Base-by-base conservation (phyloP, 92 coral and sea anemone genomes). In the Palythoa grandiflora region DNA sequence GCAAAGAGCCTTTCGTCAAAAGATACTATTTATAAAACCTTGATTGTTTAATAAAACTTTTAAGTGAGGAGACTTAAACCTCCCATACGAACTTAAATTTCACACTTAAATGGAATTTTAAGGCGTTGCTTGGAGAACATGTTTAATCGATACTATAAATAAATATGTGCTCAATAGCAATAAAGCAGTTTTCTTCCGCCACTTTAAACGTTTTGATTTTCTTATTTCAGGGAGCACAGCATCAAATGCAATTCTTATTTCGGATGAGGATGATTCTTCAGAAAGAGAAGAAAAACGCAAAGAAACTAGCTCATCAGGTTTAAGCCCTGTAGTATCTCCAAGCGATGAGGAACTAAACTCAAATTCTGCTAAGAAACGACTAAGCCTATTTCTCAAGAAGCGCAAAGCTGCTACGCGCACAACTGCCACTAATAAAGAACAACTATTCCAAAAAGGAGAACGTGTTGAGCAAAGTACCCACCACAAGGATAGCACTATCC, bases 181-280 rank as follows among this genome's bases (percentile, higher is more conserved):
- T 28, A 28, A 21, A 68, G 9, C 38, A 68, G 44, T n/a, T 77
- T 13, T 19, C 14, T 8, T 3, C 19, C 2, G 51, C 37, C 9
- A 10, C 2, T 55, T 9, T 36, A 28, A 9, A 36, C 3, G 17
- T 65, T 81, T 81, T 15, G 1, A 16, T 54, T 52, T 6, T 6
- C 9, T 21, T 52, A 20, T 54, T 77, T 77, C 28, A 81, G 86
- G 86, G 63, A 81, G 60, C 60, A 81, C 86, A 28, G 86, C 48
- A 12, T 40, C 75, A 19, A 81, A 40, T 66, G 86, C 48, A 81
- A 81, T 81, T 50, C 28, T 36, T 47, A 65, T 81, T 44, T 81
- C 60, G 8, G 86, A 81, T n/a, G 86, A 81, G 20, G 75, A 66
- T 9, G 75, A 81, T 5, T 68, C 63, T 3, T 9, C 52, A 13